Evolutionary conservation across 1,140 invertebrate species (phyloP), one percentile per base, ranked within the genome.

Genomic region (Cecropterus lyciades): DNA sequence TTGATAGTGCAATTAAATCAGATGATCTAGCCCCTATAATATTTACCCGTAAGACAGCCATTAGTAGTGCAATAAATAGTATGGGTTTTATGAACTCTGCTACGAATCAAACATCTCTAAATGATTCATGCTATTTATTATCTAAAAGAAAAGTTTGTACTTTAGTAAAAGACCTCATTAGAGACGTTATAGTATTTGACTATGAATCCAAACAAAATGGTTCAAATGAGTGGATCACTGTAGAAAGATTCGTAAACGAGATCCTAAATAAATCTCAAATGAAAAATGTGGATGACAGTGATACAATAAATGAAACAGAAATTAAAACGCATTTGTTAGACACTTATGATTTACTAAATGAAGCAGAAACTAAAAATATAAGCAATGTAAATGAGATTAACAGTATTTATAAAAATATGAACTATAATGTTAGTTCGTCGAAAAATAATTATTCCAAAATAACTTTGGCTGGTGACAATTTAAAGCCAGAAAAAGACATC

Each of bases 131-230:
- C 16, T 33, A 42, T 69, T 24, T 24, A 1, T 24, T 55, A 37
- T 37, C 30, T 33, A 27, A 24, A 24, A 14, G 46, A n/a, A 9
- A 55, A 1, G 16, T 42, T 42, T 8, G 52, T 43, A 55, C 3
- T 42, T 0, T 42, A 17, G 52, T 14, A 8, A 10, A 55, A 10
- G 24, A 69, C 20, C 30, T 71, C 3, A 69, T 71, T 24, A 70
- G 73, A 69, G 49, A 70, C 14, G 49, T 69, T 14, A 65, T 77
- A 30, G 55, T 48, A 11, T 48, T 49, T 48, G 45, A 27, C 3
- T 11, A 8, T 60, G 11, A n/a, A 10, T 11, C 3, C 14, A 24
- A 42, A 42, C 10, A 40, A 42, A 10, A 55, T 11, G 16, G 9
- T 20, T 55, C 16, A 42, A 55, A 42, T 20, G 30, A 55, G 42